phyloP scores from a whole-genome alignment of 2,888 invertebrate species.

The Pammene fasciana region DNA sequence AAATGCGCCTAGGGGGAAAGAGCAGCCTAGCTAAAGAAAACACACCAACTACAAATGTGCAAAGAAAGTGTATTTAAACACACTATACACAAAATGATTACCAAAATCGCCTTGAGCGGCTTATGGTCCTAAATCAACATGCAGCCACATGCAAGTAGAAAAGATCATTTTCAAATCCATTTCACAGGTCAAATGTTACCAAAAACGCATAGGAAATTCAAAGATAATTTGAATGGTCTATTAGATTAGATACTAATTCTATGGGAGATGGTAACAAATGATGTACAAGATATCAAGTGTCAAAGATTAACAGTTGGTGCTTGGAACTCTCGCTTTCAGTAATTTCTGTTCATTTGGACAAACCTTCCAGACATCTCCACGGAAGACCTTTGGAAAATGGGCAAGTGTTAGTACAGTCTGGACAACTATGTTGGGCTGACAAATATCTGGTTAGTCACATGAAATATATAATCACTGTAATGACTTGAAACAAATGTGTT shows the following conservation, averaged over 20 bases:
- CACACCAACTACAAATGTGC: constrained; percentile 81
- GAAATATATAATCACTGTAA: constrained; percentile 41
- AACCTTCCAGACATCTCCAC: constrained; percentile 87
- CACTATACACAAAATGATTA: constrained; percentile 73
- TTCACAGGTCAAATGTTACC: constrained; percentile 65
- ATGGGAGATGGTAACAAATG: constrained; percentile 69
- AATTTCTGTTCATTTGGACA: constrained; percentile 78
- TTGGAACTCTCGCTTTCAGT: constrained; percentile 73
- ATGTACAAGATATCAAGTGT: constrained; percentile 57
- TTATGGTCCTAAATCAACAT: constrained; percentile 81
- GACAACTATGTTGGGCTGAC: constrained; percentile 73
- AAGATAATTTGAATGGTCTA: constrained; percentile 39
- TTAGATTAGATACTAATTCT: constrained; percentile 43
- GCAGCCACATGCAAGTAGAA: constrained; percentile 82
- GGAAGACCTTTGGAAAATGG: constrained; percentile 85
- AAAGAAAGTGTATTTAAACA: constrained; percentile 79
- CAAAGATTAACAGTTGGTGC: constrained; percentile 63
- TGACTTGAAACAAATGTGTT: constrained; percentile 4
- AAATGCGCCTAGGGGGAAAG: constrained; percentile 81
- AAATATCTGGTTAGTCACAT: constrained; percentile 58
- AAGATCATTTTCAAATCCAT: constrained; percentile 66
- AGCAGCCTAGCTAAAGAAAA: constrained; percentile 82
- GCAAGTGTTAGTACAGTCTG: constrained; percentile 76
- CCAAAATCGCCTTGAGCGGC: constrained; percentile 80
- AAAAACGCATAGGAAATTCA: constrained; percentile 51